These are phyloP conservation scores for Threskiornis aethiopicus DNA, from an alignment of 2,797 vertebrate species.

Conservation along the genomic window DNA sequence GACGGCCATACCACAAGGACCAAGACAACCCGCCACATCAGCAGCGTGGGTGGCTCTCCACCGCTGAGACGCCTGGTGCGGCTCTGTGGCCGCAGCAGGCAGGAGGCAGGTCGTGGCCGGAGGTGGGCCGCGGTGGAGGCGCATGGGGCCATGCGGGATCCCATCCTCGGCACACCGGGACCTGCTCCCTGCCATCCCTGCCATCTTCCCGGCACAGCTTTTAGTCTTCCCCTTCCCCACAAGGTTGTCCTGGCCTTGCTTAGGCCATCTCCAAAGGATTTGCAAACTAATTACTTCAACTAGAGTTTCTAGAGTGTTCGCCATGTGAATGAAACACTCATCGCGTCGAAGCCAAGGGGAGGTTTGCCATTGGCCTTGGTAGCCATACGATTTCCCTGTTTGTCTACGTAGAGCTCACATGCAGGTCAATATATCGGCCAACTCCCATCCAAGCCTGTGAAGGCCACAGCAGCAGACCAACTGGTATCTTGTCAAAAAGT, in stretches of 20 bases:
- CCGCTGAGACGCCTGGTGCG: accelerated
- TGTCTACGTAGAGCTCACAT: neutral
- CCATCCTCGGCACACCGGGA: accelerated
- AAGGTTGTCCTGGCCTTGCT: neutral
- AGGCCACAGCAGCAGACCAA: neutral
- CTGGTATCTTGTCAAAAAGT: neutral
- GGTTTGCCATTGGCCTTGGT: neutral
- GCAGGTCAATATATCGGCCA: neutral
- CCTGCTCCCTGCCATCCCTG: neutral
- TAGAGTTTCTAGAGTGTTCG: neutral
- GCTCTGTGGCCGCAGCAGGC: neutral
- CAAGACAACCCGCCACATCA: accelerated
- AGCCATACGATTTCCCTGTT: accelerated
- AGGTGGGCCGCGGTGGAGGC: neutral
- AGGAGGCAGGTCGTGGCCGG: neutral
- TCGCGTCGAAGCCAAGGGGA: accelerated
- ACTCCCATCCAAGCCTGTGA: neutral
- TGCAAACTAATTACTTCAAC: neutral
- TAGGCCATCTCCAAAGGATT: neutral
- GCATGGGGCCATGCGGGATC: accelerated
- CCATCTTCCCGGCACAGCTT: neutral
- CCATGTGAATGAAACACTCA: accelerated
- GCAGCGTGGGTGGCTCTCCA: neutral
- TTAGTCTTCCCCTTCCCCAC: neutral
- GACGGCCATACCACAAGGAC: neutral